Evolutionary conservation across 2,797 vertebrate genomes (phyloP).

Genomic region (Pangasius mekongensis): DNA sequence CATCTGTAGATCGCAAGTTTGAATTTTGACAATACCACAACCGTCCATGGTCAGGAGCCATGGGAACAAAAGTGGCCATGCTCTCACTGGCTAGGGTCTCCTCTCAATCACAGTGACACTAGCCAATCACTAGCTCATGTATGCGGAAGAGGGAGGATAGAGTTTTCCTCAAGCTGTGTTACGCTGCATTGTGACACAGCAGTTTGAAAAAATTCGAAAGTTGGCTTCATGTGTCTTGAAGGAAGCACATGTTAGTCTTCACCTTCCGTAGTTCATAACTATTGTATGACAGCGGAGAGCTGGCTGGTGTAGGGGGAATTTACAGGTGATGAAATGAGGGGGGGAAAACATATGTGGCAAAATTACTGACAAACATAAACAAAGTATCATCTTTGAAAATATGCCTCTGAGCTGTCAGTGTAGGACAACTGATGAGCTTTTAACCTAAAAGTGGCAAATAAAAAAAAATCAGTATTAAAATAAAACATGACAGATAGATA

Average conservation of each 20-base stretch:
- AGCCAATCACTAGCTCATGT: neutral
- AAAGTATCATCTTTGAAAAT: neutral
- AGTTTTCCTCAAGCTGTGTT: neutral
- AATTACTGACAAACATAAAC: neutral
- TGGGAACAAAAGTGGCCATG: neutral
- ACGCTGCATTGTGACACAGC: neutral
- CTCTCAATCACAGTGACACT: neutral
- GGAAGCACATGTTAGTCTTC: neutral
- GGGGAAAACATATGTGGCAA: neutral
- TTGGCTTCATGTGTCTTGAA: neutral
- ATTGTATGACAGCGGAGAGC: neutral
- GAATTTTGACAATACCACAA: neutral
- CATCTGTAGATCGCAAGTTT: neutral
- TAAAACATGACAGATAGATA: no score
- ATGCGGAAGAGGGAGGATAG: neutral
- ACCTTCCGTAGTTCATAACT: neutral
- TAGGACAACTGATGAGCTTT: neutral
- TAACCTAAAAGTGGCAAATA: neutral
- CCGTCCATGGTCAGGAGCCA: neutral
- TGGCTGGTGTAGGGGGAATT: neutral
- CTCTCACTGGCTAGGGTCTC: neutral
- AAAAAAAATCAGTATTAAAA: neutral
- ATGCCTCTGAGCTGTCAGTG: neutral
- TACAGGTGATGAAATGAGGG: neutral
- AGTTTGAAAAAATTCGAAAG: neutral